Conservation (phyloP, 2,888 invertebrate species). For the Tineola bisselliella region DNA sequence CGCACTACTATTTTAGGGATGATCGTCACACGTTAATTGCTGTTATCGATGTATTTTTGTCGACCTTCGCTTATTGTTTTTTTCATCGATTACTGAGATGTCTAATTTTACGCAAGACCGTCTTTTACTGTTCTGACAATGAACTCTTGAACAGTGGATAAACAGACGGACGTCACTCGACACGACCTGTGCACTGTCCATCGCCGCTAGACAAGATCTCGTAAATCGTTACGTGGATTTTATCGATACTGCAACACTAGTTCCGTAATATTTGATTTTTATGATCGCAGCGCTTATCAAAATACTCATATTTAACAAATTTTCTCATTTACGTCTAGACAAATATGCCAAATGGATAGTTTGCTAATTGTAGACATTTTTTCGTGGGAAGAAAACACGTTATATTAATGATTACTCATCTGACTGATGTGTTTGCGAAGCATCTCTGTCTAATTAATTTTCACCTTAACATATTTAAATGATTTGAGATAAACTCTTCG, state of each 20-base stretch:
- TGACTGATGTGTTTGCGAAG: no score
- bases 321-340: background rate
- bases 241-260: constrained; percentile 30
- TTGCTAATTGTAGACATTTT: background rate
- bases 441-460: background rate
- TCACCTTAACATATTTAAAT: background rate
- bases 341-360: background rate
- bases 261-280: constrained; percentile 25
- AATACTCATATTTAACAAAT: background rate
- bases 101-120: constrained; percentile 6
- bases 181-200: constrained; percentile 52
- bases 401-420: no score
- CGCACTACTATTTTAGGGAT: no score
- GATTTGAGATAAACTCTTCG: background rate
- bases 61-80: no score
- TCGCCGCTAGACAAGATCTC: constrained; percentile 46
- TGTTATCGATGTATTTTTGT: no score
- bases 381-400: background rate
- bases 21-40: no score
- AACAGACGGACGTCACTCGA: constrained; percentile 33
- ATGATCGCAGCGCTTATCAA: constrained; percentile 29
- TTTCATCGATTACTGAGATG: background rate
- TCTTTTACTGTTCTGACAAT: constrained; percentile 53
- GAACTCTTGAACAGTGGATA: constrained; percentile 54
- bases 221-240: constrained; percentile 41